A percentile compares a stretch with the other conserved stretches of the same genome.
phyloP scores from a whole-genome alignment of 2,113 vertebrate genomes.

The Neolamprologus tretocephalus region DNA sequence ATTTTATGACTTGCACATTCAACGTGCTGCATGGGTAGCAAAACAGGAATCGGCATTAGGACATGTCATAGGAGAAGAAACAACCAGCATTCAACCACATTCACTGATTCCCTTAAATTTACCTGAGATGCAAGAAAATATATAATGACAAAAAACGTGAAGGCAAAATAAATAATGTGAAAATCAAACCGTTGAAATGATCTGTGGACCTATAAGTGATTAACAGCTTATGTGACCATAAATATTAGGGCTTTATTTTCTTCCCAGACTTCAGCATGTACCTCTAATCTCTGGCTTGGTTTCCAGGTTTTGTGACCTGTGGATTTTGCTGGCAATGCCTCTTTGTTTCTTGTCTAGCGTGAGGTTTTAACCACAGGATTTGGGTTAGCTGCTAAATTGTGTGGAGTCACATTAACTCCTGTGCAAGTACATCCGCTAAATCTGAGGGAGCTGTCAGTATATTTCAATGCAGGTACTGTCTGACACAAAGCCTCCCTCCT shows the following conservation, averaged over 20 bases:
- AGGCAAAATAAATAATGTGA: not conserved
- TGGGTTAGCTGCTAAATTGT: constrained; percentile 28
- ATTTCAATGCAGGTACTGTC: constrained; percentile 41
- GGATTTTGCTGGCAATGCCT: constrained; percentile 7
- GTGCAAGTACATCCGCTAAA: constrained; percentile 16
- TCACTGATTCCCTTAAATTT: not conserved
- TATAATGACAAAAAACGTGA: not conserved
- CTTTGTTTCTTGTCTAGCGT: constrained; percentile 5
- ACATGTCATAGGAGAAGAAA: constrained; percentile 2
- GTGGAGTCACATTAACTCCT: constrained; percentile 16
- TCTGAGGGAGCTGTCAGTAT: constrained; percentile 23
- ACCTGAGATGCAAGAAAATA: not conserved
- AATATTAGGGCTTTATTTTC: not conserved
- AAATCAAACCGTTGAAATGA: not conserved
- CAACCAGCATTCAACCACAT: not conserved
- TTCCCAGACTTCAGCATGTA: not conserved
- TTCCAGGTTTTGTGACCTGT: constrained; percentile 23
- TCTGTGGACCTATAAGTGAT: not conserved
- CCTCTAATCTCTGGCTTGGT: constrained; percentile 14
- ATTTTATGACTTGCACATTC: constrained; percentile 55
- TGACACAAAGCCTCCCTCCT: constrained; percentile 24
- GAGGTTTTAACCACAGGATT: constrained; percentile 14
- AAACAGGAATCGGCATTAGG: not conserved
- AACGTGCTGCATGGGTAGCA: not conserved
- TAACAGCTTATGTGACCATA: not conserved